phyloP scores from a whole-genome alignment of 1,140 invertebrate species.

The Euura saliciscinereae region DNA sequence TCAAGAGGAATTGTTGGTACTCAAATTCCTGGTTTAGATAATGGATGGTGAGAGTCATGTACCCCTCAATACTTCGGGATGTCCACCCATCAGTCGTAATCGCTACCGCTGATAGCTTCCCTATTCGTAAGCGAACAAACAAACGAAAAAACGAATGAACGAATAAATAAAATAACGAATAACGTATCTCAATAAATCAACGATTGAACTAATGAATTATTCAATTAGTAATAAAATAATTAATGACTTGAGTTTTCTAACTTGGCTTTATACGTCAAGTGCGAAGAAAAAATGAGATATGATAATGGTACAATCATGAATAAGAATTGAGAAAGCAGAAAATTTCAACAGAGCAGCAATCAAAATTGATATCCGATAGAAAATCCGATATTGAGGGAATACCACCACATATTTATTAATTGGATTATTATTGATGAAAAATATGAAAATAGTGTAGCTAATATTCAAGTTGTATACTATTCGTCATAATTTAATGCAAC shows the following conservation, averaged over 20 bases:
- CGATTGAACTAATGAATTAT: not conserved
- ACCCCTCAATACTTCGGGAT: too few relatives aligned
- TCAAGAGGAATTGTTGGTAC: conserved; percentile 2
- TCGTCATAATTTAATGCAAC: not conserved
- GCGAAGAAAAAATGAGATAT: not conserved
- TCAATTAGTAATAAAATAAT: not conserved
- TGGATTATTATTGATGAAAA: too few relatives aligned
- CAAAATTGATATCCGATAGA: too few relatives aligned
- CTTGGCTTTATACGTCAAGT: not conserved
- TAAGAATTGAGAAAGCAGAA: too few relatives aligned
- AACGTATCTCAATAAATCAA: not conserved
- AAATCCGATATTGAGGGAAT: too few relatives aligned
- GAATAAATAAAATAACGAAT: not conserved
- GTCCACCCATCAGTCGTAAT: conserved; percentile 12
- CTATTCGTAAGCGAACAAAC: not conserved
- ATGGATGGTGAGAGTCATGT: too few relatives aligned
- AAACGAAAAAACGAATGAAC: not conserved
- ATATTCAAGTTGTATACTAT: not conserved
- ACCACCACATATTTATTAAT: too few relatives aligned
- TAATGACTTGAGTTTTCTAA: not conserved
- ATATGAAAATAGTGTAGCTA: too few relatives aligned
- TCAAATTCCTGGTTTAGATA: too few relatives aligned
- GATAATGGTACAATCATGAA: too few relatives aligned
- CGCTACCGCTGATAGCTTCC: not conserved
- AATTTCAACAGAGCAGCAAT: too few relatives aligned